Percentiles rank a stretch among this genome's conserved stretches.
Conservation (phyloP, 2,113 vertebrate genomes). For the Menura novaehollandiae region DNA sequence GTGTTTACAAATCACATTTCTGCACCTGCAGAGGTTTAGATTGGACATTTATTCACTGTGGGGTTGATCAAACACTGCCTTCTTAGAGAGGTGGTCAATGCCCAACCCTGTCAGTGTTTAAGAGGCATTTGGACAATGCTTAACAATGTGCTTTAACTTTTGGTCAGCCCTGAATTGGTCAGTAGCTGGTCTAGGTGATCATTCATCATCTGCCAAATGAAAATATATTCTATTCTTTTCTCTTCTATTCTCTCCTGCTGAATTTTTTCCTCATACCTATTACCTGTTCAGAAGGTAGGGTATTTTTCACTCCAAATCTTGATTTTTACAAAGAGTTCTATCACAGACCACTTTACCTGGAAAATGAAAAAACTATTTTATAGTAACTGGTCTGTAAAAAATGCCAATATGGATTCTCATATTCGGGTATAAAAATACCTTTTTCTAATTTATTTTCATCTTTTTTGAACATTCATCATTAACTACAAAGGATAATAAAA, state of each 20-base stretch:
- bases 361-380: background rate
- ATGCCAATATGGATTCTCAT: background rate
- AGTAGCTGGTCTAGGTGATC: background rate
- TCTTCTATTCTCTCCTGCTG: background rate
- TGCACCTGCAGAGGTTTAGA: background rate
- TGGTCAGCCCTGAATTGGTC: background rate
- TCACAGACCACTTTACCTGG: background rate
- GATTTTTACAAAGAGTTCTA: background rate
- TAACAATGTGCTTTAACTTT: background rate
- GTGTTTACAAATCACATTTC: background rate
- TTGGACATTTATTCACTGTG: background rate
- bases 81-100: background rate
- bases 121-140: background rate
- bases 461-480: background rate
- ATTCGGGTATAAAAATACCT: background rate
- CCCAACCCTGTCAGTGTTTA: background rate
- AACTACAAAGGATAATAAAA: background rate
- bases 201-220: background rate
- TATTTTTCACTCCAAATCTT: background rate
- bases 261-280: background rate
- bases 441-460: background rate
- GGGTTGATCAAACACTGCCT: background rate
- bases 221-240: background rate
- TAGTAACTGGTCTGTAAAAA: background rate
- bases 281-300: background rate